Evolutionary conservation across 1,140 invertebrate genomes (phyloP).

Genomic region (Probaryconus sp.): DNA sequence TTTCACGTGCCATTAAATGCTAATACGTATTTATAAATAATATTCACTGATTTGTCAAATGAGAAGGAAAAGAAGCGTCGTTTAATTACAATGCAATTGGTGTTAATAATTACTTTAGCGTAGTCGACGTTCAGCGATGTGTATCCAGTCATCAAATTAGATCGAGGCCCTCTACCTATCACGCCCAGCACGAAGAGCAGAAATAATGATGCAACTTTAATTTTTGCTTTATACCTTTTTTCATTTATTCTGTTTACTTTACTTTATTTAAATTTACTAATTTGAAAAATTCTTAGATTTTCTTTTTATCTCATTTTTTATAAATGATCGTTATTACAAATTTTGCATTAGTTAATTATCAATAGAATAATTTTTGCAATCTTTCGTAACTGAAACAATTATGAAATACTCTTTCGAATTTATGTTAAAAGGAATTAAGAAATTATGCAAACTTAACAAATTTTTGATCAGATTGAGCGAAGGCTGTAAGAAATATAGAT

Average conservation of each 20-base stretch:
- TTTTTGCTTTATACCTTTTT: slow-evolving; percentile 9
- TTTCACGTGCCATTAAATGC: too few species aligned
- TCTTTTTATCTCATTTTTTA: too few species aligned
- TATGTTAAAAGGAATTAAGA: too few species aligned
- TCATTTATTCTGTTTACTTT: slow-evolving; percentile 2
- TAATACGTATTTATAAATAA: slow-evolving; percentile 22
- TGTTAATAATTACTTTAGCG: slow-evolving; percentile 73
- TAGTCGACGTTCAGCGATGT: slow-evolving; percentile 68
- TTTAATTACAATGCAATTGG: slow-evolving; percentile 72
- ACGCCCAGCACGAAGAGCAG: slow-evolving; percentile 8
- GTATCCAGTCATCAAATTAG: slow-evolving; percentile 74
- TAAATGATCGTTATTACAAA: too few species aligned
- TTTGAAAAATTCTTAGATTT: too few species aligned
- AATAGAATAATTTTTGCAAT: too few species aligned
- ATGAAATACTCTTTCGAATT: too few species aligned
- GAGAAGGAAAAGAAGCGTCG: slow-evolving; percentile 46
- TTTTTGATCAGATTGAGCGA: slow-evolving; percentile 5
- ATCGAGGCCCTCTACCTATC: slow-evolving; percentile 46
- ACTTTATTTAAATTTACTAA: slow-evolving; percentile 20
- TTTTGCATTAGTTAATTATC: too few species aligned
- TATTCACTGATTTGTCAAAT: slow-evolving; percentile 6
- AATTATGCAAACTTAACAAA: too few species aligned
- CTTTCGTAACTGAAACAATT: too few species aligned
- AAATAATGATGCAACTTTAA: slow-evolving; percentile 36
- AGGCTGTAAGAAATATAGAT: slow-evolving; percentile 33